Conservation (phyloP, 2,797 vertebrate genomes). For the Thaleichthys pacificus region DNA sequence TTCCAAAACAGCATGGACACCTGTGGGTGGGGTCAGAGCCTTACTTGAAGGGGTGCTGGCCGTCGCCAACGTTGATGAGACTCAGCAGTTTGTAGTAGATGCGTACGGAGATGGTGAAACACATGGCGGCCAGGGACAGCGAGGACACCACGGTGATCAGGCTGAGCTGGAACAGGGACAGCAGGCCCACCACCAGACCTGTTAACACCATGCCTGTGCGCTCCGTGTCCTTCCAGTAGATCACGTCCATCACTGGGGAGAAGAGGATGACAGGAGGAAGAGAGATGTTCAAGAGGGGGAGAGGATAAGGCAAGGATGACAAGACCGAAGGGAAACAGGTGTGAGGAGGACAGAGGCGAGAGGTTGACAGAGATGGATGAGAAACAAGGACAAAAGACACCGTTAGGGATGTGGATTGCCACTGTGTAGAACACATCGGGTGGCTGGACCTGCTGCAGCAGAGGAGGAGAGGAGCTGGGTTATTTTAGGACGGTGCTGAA, state of each 20-base stretch:
- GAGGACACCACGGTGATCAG: conserved; percentile 85
- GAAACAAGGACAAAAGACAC: not conserved
- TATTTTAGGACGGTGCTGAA: not conserved
- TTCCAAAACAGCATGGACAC: not conserved
- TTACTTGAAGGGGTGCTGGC: conserved; percentile 85
- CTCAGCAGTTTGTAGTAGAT: conserved; percentile 82
- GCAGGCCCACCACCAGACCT: conserved; percentile 81
- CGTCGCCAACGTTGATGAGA: conserved; percentile 78
- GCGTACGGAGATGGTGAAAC: conserved; percentile 83
- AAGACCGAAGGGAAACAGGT: not conserved
- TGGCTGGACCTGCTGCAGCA: not conserved
- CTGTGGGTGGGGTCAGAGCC: conserved; percentile 30
- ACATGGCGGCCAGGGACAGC: conserved; percentile 79
- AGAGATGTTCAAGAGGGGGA: not conserved
- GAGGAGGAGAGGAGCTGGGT: no score
- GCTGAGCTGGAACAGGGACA: conserved; percentile 90
- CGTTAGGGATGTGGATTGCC: not conserved
- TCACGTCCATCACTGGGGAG: conserved; percentile 77
- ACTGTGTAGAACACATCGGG: no score
- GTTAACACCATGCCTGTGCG: conserved; percentile 83
- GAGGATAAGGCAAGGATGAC: no score
- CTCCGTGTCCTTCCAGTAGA: conserved; percentile 88
- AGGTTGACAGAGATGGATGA: not conserved
- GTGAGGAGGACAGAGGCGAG: not conserved
- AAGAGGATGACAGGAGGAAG: no score